Base-by-base conservation (phyloP, 2,888 invertebrate species). In the Opisthograptis luteolata region DNA sequence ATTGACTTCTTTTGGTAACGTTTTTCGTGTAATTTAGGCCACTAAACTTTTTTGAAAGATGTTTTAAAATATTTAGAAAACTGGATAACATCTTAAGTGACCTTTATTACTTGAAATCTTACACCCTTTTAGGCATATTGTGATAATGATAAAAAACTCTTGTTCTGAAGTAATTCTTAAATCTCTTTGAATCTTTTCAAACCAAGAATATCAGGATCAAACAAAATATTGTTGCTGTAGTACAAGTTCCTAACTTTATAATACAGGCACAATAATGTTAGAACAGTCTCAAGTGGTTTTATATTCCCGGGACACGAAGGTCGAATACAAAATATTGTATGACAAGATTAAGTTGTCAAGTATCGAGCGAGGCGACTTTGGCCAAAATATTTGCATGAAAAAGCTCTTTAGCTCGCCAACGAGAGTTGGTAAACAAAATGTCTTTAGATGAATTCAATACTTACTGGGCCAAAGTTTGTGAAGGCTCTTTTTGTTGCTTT, bases 341-440 rank as follows among this genome's bases (percentile, higher is more conserved):
- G 63, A 68, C 63, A 61, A 64, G 66, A 68, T 66, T 68, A 63
- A 62, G 60, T 59, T 60, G 64, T 62, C 59, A 66, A 68, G 68
- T 71, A 68, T 73, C 62, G 66, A 71, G 62, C 62, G 66, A 71
- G 62, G 59, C 51, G 61, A 71, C 66, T 73, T 70, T 58, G 63
- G 64, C 68, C 68, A 62, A 69, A 64, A 70, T 68, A 72, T 72
- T 73, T 66, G 72, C 70, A 72, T 70, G 66, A 65, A 73, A 71
- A 73, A 73, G 70, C 68, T 73, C 63, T 72, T 67, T 63, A 70
- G 62, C 67, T 64, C 51, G 56, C 53, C 42, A 61, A 58, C 50
- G 46, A 49, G 60, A 72, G 64, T 71, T 70, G 63, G 64, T 59
- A 62, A 71, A 73, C 64, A 71, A 69, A 64, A 65, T 63, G 60